These are phyloP conservation scores for Porites lutea DNA, from an alignment of 64 coral and sea anemone genomes.

Conservation along the genomic window DNA sequence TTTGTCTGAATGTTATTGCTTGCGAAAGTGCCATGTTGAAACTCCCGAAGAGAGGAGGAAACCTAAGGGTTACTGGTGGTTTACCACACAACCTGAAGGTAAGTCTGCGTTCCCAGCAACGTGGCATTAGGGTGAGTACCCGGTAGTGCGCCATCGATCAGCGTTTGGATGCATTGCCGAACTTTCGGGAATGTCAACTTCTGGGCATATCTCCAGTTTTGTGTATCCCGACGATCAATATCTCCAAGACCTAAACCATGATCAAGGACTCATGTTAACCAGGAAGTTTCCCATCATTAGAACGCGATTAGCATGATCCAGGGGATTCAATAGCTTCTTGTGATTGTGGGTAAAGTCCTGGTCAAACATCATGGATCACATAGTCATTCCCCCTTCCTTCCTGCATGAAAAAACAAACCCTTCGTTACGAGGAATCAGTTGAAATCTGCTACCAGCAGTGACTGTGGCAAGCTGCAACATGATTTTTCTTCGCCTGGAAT, in stretches of 20 bases:
- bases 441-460: neutral
- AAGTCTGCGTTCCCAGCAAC: too few relatives aligned
- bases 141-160: too few relatives aligned
- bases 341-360: constrained; percentile 45
- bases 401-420: constrained; percentile 22
- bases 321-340: constrained; percentile 23
- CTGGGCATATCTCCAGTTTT: constrained; percentile 15
- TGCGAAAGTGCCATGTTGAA: too few relatives aligned
- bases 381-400: neutral
- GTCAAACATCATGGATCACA: neutral
- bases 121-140: too few relatives aligned
- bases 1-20: too few relatives aligned
- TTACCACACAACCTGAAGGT: too few relatives aligned
- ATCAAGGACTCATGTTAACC: neutral
- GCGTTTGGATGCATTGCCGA: neutral
- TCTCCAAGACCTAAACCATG: constrained; percentile 7
- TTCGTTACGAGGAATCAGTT: constrained; percentile 12
- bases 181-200: constrained; percentile 6
- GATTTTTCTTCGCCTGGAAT: constrained; percentile 44
- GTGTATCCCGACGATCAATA: neutral
- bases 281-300: neutral
- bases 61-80: too few relatives aligned
- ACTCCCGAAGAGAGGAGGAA: too few relatives aligned
- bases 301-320: constrained; percentile 5
- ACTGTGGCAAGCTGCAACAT: constrained; percentile 34